phyloP scores from a whole-genome alignment of 2,888 invertebrate genomes.

The Cheiracanthium punctorium region DNA sequence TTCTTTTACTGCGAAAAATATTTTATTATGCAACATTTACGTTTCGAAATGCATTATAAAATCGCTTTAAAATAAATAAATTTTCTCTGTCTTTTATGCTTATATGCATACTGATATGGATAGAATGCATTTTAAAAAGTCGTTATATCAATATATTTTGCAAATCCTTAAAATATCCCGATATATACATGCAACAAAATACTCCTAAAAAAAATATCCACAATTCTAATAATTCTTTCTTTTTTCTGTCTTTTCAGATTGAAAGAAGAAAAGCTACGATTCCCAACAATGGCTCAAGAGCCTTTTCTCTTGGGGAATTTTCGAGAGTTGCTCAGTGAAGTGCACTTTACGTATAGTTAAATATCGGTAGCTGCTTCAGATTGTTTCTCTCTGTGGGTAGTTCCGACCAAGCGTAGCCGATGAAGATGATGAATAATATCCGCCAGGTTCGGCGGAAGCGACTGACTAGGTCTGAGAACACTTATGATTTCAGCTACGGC shows the following conservation, averaged over 20 bases:
- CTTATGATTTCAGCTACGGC: constrained; percentile 70
- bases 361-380: not conserved
- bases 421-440: constrained; percentile 69
- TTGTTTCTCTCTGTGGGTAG: not conserved
- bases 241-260: not conserved
- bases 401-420: constrained; percentile 2
- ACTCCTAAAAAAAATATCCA: no score
- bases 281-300: not conserved
- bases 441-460: constrained; percentile 61
- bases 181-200: no score
- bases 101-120: no score
- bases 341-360: not conserved
- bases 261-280: not conserved
- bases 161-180: no score
- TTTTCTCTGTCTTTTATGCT: no score
- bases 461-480: constrained; percentile 65
- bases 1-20: no score
- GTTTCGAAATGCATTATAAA: no score
- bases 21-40: no score
- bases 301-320: not conserved
- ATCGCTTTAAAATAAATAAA: no score
- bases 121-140: no score
- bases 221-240: not conserved
- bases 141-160: no score
- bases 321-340: not conserved